Percentiles rank a stretch among this genome's conserved stretches.
Conservation (phyloP, 2,888 invertebrate species). For the Coenonympha arcania region DNA sequence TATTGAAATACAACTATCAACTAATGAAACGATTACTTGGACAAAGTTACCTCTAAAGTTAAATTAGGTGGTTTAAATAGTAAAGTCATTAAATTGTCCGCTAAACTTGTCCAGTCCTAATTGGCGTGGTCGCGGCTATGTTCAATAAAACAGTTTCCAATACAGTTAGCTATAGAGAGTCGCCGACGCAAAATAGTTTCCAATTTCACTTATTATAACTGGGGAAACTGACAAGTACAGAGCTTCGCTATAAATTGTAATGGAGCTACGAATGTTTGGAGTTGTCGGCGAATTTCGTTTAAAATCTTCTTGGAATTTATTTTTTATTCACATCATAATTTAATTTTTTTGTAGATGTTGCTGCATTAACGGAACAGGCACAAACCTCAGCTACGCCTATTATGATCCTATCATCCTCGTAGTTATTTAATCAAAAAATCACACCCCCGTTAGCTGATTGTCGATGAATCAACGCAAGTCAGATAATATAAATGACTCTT, state of each 20-base stretch:
- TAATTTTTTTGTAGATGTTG: too few species aligned
- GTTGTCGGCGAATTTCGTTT: too few species aligned
- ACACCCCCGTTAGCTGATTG: too few species aligned
- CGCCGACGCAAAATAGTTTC: conserved; percentile 30
- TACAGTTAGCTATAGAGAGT: conserved; percentile 12
- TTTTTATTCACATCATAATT: too few species aligned
- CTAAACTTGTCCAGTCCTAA: conserved; percentile 8
- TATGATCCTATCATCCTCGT: too few species aligned
- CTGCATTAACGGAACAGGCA: too few species aligned
- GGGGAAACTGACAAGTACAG: conserved; percentile 35
- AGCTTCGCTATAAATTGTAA: conserved; percentile 21
- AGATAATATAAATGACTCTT: too few species aligned
- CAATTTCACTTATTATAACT: conserved; percentile 33
- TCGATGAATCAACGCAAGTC: too few species aligned
- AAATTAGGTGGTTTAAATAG: neutral
- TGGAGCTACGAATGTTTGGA: neutral
- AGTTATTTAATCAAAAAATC: too few species aligned
- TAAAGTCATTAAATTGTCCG: neutral
- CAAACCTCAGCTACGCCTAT: too few species aligned
- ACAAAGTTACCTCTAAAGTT: neutral
- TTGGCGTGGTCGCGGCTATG: neutral
- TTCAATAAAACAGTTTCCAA: conserved; percentile 15
- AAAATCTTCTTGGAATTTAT: too few species aligned
- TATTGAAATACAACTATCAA: neutral
- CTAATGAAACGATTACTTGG: neutral